phyloP scores from a whole-genome alignment of 2,797 vertebrate species.

The Sebastes iracundus region DNA sequence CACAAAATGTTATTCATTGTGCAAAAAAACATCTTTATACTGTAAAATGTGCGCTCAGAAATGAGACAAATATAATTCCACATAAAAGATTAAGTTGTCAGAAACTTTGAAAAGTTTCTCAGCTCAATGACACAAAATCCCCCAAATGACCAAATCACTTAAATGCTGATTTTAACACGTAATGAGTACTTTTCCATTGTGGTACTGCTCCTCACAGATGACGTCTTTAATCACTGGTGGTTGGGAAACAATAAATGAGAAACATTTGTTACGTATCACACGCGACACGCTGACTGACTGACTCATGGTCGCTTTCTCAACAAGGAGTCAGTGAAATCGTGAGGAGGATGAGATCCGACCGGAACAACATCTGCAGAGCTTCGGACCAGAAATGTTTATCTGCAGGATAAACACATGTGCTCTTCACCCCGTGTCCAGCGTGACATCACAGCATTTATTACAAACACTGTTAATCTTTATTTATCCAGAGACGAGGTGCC shows the following conservation, averaged over 20 bases:
- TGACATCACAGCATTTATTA: constrained; percentile 38
- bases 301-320: constrained; percentile 16
- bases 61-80: background rate
- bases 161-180: background rate
- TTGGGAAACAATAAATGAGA: background rate
- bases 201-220: background rate
- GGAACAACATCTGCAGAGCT: constrained; percentile 57
- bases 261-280: background rate
- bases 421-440: background rate
- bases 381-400: constrained; percentile 51
- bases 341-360: background rate
- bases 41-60: background rate
- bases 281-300: background rate
- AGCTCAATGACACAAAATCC: background rate
- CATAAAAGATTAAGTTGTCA: background rate
- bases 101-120: background rate
- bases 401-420: constrained; percentile 49
- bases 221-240: background rate
- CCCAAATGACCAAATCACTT: background rate
- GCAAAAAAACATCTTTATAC: background rate
- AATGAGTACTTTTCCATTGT: background rate
- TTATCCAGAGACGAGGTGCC: background rate
- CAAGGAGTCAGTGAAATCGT: constrained; percentile 15
- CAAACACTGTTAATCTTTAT: constrained; percentile 39
- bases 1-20: background rate